A percentile compares a stretch with the other conserved stretches of the same genome.
These are phyloP conservation scores for Teleopsis dalmanni DNA, from an alignment of 1,140 invertebrate species.

Conservation along the genomic window DNA sequence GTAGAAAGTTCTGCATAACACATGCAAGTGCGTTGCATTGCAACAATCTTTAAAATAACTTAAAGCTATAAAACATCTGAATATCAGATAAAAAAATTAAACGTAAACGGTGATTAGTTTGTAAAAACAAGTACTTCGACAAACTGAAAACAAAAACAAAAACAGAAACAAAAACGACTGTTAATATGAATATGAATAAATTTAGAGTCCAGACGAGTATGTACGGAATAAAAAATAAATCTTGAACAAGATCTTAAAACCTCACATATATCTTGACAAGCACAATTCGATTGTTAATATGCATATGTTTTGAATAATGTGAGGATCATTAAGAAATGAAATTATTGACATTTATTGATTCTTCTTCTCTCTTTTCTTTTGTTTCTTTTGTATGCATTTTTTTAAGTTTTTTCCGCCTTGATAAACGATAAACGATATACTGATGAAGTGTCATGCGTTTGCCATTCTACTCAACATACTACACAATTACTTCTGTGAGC, in stretches of 20 bases:
- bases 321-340: neutral
- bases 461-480: neutral
- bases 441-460: neutral
- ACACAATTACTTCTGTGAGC: neutral
- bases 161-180: neutral
- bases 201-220: neutral
- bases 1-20: neutral
- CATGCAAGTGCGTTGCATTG: neutral
- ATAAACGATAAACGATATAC: neutral
- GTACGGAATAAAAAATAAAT: neutral
- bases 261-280: neutral
- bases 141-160: neutral
- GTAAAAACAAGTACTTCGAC: neutral
- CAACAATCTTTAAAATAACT: neutral
- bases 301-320: neutral
- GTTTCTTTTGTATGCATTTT: constrained; percentile 10
- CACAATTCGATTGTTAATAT: neutral
- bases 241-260: neutral
- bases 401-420: constrained; percentile 11
- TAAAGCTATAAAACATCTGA: neutral
- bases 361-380: constrained; percentile 11
- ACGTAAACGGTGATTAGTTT: neutral
- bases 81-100: neutral
- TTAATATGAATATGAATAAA: neutral
- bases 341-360: constrained; percentile 12